Percentiles rank a stretch among this genome's conserved stretches.
phyloP scores from a whole-genome alignment of 1,140 invertebrate species.

The Drosophila pandora region DNA sequence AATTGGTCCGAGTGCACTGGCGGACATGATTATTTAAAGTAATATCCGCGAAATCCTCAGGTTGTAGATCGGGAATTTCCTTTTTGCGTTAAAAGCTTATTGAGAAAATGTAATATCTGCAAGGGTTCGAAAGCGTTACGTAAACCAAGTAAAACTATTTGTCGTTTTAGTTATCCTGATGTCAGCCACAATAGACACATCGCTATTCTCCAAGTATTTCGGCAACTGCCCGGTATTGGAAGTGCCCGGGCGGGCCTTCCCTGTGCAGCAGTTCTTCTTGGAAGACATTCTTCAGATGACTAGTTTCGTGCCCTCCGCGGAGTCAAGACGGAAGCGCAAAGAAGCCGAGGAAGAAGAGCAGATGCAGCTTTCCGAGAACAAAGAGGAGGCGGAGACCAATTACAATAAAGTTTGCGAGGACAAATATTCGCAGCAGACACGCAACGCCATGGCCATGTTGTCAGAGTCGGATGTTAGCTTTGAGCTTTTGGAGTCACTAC shows the following conservation, averaged over 20 bases:
- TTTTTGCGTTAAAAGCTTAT: no score
- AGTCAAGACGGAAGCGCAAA: constrained; percentile 88
- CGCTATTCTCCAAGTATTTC: constrained; percentile 96
- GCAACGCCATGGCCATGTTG: constrained; percentile 89
- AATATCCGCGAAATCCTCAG: no score
- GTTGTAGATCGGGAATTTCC: no score
- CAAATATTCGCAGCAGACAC: constrained; percentile 87
- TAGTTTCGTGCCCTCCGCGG: constrained; percentile 90
- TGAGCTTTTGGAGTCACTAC: constrained; percentile 93
- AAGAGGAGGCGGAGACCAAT: constrained; percentile 90
- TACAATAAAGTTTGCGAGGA: constrained; percentile 87
- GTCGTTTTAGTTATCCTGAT: constrained; percentile 91
- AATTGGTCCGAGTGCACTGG: no score
- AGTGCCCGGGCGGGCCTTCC: constrained; percentile 91
- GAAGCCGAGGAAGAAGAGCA: constrained; percentile 88
- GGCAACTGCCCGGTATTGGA: constrained; percentile 91
- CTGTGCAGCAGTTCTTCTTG: constrained; percentile 94
- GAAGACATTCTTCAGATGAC: constrained; percentile 95
- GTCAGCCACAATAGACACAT: constrained; percentile 98
- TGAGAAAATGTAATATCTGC: no score
- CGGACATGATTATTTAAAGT: no score
- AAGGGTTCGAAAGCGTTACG: no score
- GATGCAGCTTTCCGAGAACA: constrained; percentile 70
- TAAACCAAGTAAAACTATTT: not conserved
- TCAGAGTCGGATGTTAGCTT: constrained; percentile 94